Conservation (phyloP, 1,140 invertebrate genomes). For the Steinernema khuongi region DNA sequence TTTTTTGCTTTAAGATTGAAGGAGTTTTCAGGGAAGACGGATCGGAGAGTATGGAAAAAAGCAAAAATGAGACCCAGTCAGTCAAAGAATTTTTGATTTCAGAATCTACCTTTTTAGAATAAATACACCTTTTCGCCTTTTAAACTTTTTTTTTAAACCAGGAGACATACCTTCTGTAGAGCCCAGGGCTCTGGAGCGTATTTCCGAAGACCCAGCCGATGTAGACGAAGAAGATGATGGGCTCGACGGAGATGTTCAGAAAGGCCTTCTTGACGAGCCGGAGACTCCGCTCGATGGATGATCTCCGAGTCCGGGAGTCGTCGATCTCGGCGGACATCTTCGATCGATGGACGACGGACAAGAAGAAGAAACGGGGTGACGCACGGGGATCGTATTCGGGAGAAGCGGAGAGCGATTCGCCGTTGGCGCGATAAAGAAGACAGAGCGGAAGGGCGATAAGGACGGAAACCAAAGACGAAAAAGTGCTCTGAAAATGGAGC, state of each 20-base stretch:
- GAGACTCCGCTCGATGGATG: not conserved
- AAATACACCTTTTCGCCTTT: not conserved
- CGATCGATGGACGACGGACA: not conserved
- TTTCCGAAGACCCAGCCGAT: conserved; percentile 47
- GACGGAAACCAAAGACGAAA: conserved; percentile 8
- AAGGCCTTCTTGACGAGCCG: not conserved
- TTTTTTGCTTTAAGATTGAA: too few species aligned
- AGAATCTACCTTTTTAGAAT: too few species aligned
- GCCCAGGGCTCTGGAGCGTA: conserved; percentile 38
- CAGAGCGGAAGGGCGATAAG: not conserved
- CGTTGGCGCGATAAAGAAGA: not conserved
- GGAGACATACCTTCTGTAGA: conserved; percentile 32
- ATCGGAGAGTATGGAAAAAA: too few species aligned
- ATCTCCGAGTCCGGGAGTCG: not conserved
- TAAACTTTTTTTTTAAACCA: not conserved
- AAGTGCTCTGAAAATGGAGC: not conserved
- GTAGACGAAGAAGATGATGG: conserved; percentile 43
- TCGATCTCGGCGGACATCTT: not conserved
- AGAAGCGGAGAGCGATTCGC: not conserved
- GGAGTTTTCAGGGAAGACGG: too few species aligned
- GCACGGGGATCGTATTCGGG: not conserved
- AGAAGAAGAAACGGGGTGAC: not conserved
- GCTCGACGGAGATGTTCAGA: conserved; percentile 21
- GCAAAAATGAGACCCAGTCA: too few species aligned
- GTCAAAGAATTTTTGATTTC: too few species aligned